Evolutionary conservation across 2,113 vertebrate species (phyloP).

Genomic region (Rhadina sibilatrix): DNA sequence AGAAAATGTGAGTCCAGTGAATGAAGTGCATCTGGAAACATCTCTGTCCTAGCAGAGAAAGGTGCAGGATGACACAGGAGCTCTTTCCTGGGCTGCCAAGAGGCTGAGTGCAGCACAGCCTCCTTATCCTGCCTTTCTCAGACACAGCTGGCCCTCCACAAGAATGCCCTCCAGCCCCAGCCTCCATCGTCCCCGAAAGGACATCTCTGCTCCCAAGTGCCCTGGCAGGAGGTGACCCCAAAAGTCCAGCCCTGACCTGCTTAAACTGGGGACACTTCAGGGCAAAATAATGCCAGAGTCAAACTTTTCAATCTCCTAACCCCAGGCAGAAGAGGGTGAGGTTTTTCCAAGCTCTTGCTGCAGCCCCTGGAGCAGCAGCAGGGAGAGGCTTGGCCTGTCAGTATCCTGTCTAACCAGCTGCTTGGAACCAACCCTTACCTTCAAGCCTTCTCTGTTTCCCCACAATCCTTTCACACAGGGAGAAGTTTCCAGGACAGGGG

Average conservation of each 20-base stretch:
- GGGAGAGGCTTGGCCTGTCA: background rate
- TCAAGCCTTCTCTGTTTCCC: background rate
- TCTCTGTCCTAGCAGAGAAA: background rate
- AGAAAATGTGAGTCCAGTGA: accelerated
- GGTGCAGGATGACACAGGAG: background rate
- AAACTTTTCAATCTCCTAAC: background rate
- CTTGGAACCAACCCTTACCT: background rate
- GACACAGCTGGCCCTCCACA: accelerated
- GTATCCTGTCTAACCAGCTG: background rate
- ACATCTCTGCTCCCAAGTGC: background rate
- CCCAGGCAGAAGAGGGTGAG: background rate
- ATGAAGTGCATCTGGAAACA: background rate
- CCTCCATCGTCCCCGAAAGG: background rate
- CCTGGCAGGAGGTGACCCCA: background rate
- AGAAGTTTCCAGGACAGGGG: background rate
- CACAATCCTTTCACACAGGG: background rate
- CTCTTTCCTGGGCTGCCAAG: background rate
- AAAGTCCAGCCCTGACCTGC: background rate
- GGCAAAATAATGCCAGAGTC: background rate
- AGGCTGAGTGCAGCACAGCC: background rate
- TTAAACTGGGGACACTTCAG: background rate
- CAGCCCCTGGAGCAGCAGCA: background rate
- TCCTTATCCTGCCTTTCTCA: background rate
- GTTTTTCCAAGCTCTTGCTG: background rate
- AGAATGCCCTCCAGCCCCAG: background rate